phyloP scores from a whole-genome alignment of 2,888 invertebrate species.

The Nasonia oneida region DNA sequence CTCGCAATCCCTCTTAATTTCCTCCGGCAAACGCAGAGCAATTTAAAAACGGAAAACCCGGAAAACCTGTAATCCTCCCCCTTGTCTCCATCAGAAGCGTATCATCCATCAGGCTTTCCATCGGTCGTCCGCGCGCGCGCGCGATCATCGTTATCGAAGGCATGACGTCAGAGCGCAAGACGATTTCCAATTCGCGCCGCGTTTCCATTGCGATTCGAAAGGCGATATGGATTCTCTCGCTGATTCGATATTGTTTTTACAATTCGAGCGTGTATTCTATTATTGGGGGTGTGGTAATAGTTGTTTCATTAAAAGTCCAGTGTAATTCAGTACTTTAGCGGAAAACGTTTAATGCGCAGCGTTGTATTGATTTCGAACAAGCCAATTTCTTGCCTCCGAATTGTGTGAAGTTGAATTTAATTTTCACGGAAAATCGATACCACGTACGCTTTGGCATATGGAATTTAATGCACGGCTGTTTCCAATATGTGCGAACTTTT shows the following conservation, averaged over 20 bases:
- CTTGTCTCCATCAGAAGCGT: neutral
- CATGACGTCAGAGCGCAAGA: neutral
- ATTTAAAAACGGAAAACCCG: neutral
- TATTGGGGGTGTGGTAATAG: neutral
- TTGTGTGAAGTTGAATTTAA: neutral
- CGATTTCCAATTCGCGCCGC: neutral
- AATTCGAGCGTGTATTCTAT: neutral
- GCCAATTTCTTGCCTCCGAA: neutral
- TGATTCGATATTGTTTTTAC: neutral
- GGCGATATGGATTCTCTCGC: neutral
- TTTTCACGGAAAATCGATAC: neutral
- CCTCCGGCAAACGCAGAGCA: neutral
- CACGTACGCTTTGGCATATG: neutral
- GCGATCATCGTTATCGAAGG: neutral
- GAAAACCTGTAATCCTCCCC: neutral
- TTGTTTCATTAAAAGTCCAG: neutral
- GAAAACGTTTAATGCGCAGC: neutral
- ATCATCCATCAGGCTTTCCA: neutral
- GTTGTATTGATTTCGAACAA: neutral
- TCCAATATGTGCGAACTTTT: neutral
- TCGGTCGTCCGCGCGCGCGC: neutral
- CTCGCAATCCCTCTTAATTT: neutral
- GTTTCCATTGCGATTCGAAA: neutral
- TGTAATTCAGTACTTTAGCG: neutral
- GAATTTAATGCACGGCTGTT: neutral